Base-by-base conservation (phyloP, 2,888 invertebrate genomes). In the Leuctra nigra region DNA sequence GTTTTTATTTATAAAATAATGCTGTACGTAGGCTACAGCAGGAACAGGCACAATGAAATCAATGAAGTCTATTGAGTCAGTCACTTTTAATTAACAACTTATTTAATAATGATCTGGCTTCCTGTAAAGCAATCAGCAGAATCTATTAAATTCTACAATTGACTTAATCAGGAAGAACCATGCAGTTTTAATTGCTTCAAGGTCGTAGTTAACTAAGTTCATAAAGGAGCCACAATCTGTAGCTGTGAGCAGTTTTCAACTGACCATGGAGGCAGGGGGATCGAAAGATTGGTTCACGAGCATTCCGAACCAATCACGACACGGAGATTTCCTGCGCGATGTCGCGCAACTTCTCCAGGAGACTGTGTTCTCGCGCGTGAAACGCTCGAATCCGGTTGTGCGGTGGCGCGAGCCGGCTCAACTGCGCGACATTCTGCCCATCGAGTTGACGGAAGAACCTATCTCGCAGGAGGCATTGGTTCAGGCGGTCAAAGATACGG, bases 331-430 rank as follows among this genome's bases (percentile, higher is more conserved):
- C 65, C 64, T 76, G 54, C 60, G 68, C 55, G 66, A 70, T 59
- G 70, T 75, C 29, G 65, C 70, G 13, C 68, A 73, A 38, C 62
- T 72, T 53, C 61, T 76, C 46, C 72, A 72, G 63, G 69, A 70
- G 56, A 70, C 73, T 1, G 70, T 74, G 41, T 76, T 76, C 58
- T 59, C 64, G 56, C 71, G 72, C 14, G 69, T 68, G 1, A 65
- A 69, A 39, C 67, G 70, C 36, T 61, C 63, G 4, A 71, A 72
- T 60, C 74, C 74, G 59, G 78, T 80, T 1, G 67, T 76, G 7
- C 69, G 76, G 54, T 81, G 79, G 73, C 71, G 72, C 62, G 72
- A 73, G 39, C 79, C 80, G 0, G 68, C 70, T 35, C 70, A 76
- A 33, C 64, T 80, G 48, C 63, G 67, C 56, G 64, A 72, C 54